Base-by-base conservation (phyloP, 2,888 invertebrate species). In the Ceriagrion tenellum region DNA sequence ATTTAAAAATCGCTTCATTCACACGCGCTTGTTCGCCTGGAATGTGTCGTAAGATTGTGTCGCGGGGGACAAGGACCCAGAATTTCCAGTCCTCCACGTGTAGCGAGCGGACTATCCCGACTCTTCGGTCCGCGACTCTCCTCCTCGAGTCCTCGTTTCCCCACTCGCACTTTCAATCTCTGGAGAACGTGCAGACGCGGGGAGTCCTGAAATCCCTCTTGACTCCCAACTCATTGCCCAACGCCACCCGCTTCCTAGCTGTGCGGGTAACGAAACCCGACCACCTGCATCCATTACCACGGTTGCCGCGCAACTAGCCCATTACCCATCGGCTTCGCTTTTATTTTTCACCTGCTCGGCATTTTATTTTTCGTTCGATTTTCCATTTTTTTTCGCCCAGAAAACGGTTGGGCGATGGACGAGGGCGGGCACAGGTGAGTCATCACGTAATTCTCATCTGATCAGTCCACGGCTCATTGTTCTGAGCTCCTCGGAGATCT, bases 221-320 rank as follows among this genome's bases (percentile, higher is more conserved):
- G n/a, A 16, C 2, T n/a, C 63, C 30, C 26, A 23, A 16, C 59
- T 16, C 59, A 3, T 59, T 20, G 18, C 30, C 30, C 69, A n/a
- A 26, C 40, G 18, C 47, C 69, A 69, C n/a, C 26, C 40, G 40
- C 63, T 91, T 35, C 93, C 35, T n/a, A 26, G 12, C 69, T 10
- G 74, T 12, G 12, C 74, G 18, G 69, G 81, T 12, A 18, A 35
- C 30, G 81, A 81, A 81, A 93, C 55, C 69, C 47, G 69, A 74
- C 93, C 93, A 93, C 93, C 93, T 93, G 93, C 93, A 69, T 55
- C 93, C 74, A 93, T 93, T 69, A 47, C 69, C 26, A 93, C 69
- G 93, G 69, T 40, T 47, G 26, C 47, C 63, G 26, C 63, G 91
- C 91, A 91, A 16, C 63, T 26, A 63, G 30, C 40, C 26, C 47